Evolutionary conservation across 2,888 invertebrate genomes (phyloP).

Genomic region (Melinaea marsaeus): DNA sequence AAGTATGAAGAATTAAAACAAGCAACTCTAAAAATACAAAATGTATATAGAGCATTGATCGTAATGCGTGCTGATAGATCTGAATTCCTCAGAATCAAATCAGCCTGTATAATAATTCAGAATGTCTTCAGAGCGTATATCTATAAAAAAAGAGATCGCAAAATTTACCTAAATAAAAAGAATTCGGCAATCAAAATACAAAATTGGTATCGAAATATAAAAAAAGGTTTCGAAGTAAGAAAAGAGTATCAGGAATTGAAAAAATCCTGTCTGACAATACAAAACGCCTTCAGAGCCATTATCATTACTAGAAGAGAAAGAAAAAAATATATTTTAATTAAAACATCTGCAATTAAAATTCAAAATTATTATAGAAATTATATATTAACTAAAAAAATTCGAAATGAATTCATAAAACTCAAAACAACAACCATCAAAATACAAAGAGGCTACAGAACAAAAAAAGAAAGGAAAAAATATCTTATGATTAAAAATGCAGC

Average conservation of each 20-base stretch:
- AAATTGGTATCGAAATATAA: constrained; percentile 58
- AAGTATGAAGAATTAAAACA: constrained; percentile 35
- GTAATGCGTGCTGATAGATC: constrained; percentile 51
- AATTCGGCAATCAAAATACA: constrained; percentile 52
- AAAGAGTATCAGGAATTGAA: constrained; percentile 46
- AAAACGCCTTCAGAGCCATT: constrained; percentile 60
- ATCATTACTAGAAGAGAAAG: constrained; percentile 50
- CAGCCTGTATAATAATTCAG: constrained; percentile 57
- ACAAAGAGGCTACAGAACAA: constrained; percentile 48
- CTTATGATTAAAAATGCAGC: constrained; percentile 41
- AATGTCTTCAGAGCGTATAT: constrained; percentile 54
- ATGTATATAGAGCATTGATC: constrained; percentile 55
- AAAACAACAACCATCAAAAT: constrained; percentile 45
- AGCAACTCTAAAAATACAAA: constrained; percentile 52
- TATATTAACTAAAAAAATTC: constrained; percentile 47
- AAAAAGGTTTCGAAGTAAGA: constrained; percentile 42
- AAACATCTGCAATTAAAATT: constrained; percentile 53
- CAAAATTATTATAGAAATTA: constrained; percentile 58
- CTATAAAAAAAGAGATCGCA: constrained; percentile 44
- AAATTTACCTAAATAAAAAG: constrained; percentile 49
- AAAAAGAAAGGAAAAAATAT: constrained; percentile 42
- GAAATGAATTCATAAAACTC: constrained; percentile 44
- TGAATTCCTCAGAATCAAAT: constrained; percentile 45
- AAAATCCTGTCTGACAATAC: constrained; percentile 62
- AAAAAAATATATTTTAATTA: constrained; percentile 51